Percentiles rank a stretch among this genome's conserved stretches.
Conservation (phyloP, 2,888 invertebrate genomes). For the Caenorhabditis japonica region DNA sequence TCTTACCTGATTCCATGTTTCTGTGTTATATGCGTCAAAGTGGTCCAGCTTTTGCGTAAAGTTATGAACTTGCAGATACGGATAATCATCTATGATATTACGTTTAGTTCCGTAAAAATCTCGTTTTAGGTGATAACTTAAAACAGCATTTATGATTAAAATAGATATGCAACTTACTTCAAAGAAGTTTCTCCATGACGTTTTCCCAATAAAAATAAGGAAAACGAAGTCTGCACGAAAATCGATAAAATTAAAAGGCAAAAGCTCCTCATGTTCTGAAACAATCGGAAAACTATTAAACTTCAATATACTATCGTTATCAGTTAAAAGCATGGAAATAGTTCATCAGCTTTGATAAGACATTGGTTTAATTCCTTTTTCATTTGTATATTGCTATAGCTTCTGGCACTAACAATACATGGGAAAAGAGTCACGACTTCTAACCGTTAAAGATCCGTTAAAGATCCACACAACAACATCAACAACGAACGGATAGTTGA, state of each 20-base stretch:
- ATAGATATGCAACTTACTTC: slow-evolving; percentile 13
- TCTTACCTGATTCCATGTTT: slow-evolving; percentile 63
- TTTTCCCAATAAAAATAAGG: slow-evolving; percentile 43
- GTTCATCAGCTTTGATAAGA: too few relatives aligned
- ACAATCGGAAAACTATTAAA: slow-evolving; percentile 6
- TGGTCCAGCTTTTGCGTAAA: slow-evolving; percentile 71
- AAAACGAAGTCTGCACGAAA: not conserved
- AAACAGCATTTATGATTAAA: not conserved
- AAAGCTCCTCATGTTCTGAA: not conserved
- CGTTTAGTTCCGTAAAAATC: not conserved
- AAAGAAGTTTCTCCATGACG: slow-evolving; percentile 11
- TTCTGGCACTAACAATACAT: too few relatives aligned
- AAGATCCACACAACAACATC: too few relatives aligned
- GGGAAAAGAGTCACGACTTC: too few relatives aligned
- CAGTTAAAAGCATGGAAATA: too few relatives aligned
- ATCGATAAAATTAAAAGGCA: slow-evolving; percentile 6
- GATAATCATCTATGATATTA: slow-evolving; percentile 28
- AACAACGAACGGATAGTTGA: too few relatives aligned
- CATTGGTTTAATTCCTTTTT: too few relatives aligned
- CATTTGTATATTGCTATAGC: too few relatives aligned
- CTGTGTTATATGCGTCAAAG: slow-evolving; percentile 62
- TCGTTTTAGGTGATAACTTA: slow-evolving; percentile 16
- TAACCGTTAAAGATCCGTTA: too few relatives aligned
- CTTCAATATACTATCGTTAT: too few relatives aligned
- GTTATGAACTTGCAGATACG: slow-evolving; percentile 39